Evolutionary conservation across 2,113 vertebrate species (phyloP).

Genomic region (Urocitellus parryii): DNA sequence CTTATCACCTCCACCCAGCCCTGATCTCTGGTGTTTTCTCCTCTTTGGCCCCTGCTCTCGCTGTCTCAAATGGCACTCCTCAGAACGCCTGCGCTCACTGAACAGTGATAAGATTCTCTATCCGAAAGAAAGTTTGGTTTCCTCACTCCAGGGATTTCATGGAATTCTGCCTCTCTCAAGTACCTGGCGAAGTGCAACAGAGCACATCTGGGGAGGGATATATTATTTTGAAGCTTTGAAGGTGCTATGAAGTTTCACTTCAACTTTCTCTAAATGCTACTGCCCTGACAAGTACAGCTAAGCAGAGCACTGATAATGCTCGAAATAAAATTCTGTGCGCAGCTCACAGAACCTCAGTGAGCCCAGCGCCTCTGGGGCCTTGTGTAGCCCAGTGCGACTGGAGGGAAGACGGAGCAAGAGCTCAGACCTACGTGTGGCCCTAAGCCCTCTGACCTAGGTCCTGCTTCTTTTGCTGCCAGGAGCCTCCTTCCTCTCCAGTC

Average conservation of each 20-base stretch:
- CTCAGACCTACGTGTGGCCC: background rate
- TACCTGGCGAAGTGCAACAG: background rate
- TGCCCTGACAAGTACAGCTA: background rate
- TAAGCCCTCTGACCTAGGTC: background rate
- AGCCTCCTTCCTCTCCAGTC: background rate
- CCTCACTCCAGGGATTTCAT: background rate
- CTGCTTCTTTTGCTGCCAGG: background rate
- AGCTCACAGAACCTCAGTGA: background rate
- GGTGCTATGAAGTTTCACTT: background rate
- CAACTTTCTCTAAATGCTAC: background rate
- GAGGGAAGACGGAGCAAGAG: background rate
- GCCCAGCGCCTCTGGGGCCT: background rate
- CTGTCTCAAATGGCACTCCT: background rate
- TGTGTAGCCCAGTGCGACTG: background rate
- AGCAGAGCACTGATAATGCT: background rate
- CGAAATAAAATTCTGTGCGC: no score
- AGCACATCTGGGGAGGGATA: background rate
- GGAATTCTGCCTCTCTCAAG: conserved; percentile 16
- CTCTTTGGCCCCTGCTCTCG: background rate
- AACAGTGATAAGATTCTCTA: background rate
- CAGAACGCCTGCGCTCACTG: background rate
- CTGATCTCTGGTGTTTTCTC: background rate
- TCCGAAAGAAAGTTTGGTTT: background rate
- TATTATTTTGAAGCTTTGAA: background rate
- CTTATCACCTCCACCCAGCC: background rate